Conservation (phyloP, 2,113 vertebrate genomes). For the Lathamus discolor region DNA sequence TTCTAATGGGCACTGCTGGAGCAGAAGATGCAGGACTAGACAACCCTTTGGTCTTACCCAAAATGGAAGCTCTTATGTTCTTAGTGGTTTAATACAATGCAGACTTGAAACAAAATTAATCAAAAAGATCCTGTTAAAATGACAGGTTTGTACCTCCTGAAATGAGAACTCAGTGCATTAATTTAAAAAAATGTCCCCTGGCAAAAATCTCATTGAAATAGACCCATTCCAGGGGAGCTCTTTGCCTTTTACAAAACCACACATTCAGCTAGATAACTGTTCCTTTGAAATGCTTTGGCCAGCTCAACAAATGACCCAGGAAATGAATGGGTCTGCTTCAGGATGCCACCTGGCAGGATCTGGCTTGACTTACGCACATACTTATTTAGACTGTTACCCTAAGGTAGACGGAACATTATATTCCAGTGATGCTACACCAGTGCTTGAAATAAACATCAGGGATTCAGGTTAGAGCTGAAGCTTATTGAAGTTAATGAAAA, state of each 20-base stretch:
- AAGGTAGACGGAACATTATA: background rate
- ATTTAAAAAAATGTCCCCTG: background rate
- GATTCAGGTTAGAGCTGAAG: background rate
- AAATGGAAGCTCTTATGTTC: background rate
- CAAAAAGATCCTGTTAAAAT: background rate
- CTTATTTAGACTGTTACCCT: background rate
- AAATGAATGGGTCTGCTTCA: background rate
- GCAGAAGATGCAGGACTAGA: background rate
- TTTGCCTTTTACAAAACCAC: background rate
- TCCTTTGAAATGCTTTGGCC: background rate
- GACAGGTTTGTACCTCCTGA: background rate
- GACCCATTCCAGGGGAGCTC: background rate
- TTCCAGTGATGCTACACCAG: background rate
- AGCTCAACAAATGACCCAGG: background rate
- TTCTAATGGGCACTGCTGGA: background rate
- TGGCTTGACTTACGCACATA: background rate
- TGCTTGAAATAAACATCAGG: background rate
- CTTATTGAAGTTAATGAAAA: conserved; percentile 37
- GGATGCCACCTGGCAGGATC: background rate
- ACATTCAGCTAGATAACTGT: background rate
- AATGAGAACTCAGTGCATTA: background rate
- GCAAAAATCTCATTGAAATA: conserved; percentile 14
- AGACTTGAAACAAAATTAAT: conserved; percentile 31
- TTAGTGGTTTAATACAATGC: background rate
- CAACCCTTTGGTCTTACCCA: background rate